Conservation (phyloP, 1,140 invertebrate species). For the Sinella curviseta region DNA sequence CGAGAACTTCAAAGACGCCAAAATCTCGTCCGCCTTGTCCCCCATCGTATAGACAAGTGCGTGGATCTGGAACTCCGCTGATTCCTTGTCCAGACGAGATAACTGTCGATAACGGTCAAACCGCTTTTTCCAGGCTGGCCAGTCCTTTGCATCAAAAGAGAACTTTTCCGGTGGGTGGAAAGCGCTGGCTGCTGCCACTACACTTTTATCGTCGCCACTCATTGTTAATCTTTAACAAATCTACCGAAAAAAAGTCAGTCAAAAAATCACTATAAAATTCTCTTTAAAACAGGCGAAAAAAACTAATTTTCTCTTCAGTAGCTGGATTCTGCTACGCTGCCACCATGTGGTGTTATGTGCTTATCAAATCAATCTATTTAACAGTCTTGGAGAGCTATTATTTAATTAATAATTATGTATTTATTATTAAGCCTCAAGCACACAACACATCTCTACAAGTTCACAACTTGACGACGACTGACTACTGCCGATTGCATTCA, state of each 20-base stretch:
- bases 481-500: too few species aligned
- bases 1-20: not conserved
- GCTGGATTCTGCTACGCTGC: not conserved
- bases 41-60: not conserved
- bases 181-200: not conserved
- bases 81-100: slow-evolving; percentile 19
- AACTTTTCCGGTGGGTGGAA: slow-evolving; percentile 29
- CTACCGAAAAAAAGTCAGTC: too few species aligned
- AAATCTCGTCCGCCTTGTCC: slow-evolving; percentile 5
- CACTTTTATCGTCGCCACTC: not conserved
- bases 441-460: too few species aligned
- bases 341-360: not conserved
- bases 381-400: too few species aligned
- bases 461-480: too few species aligned
- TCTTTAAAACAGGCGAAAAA: not conserved
- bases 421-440: too few species aligned
- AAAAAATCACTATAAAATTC: too few species aligned
- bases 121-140: slow-evolving; percentile 48
- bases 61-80: not conserved
- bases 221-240: not conserved
- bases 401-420: too few species aligned
- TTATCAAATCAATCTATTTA: too few species aligned
- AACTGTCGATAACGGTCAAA: slow-evolving; percentile 38
- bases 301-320: not conserved
- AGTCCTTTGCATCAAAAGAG: slow-evolving; percentile 41